phyloP scores from a whole-genome alignment of 2,888 invertebrate species.

The Amphipoea oculea region DNA sequence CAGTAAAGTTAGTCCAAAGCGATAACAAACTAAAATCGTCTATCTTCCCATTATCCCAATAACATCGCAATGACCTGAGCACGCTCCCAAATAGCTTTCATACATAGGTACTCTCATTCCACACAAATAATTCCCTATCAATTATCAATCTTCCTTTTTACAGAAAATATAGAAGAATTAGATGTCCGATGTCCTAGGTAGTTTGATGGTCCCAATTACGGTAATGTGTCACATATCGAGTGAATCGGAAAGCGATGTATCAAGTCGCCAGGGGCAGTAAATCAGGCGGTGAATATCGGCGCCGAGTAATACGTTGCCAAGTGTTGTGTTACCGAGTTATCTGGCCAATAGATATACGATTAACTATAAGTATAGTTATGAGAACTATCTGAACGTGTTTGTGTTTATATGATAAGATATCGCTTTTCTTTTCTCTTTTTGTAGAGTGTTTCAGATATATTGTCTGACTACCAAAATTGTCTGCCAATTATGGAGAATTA shows the following conservation, averaged over 20 bases:
- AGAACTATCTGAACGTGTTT: not conserved
- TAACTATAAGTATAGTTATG: not conserved
- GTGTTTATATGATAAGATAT: not conserved
- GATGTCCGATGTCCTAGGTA: conserved; percentile 32
- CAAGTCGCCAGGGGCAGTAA: conserved; percentile 62
- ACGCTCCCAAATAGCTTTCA: not conserved
- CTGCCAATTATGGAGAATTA: not conserved
- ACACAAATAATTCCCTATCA: conserved; percentile 7
- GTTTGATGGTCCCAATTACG: conserved; percentile 66
- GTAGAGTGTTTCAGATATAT: not conserved
- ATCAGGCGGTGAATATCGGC: conserved; percentile 64
- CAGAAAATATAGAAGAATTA: conserved; percentile 33
- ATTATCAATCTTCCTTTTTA: conserved; percentile 9
- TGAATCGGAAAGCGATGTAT: conserved; percentile 66
- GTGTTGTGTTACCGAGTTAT: conserved; percentile 34
- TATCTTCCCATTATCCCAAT: not conserved
- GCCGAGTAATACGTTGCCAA: conserved; percentile 49
- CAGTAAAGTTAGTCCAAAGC: not conserved
- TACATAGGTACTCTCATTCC: not conserved
- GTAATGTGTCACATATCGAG: conserved; percentile 73
- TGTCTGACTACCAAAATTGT: not conserved
- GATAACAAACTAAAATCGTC: not conserved
- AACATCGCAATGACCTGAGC: not conserved
- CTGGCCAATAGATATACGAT: conserved; percentile 15
- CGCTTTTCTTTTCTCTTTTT: not conserved